A percentile compares a stretch with the other conserved stretches of the same genome.
Conservation (phyloP, 2,113 vertebrate genomes). For the Phyllostomus discolor region DNA sequence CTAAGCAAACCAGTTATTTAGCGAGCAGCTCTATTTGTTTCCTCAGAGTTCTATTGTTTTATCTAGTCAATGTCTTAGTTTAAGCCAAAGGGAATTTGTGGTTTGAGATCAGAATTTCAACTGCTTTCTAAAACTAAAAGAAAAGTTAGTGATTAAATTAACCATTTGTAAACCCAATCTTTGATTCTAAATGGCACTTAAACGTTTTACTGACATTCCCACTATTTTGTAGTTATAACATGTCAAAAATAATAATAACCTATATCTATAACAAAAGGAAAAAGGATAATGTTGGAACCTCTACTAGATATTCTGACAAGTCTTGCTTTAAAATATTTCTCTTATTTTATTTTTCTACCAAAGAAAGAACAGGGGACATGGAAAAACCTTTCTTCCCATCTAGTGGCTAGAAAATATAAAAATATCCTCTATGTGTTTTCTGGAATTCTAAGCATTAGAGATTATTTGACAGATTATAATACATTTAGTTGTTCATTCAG, state of each 20-base stretch:
- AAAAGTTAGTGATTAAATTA: neutral
- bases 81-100: conserved; percentile 46
- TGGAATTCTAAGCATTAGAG: neutral
- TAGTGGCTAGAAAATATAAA: conserved; percentile 67
- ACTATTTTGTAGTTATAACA: neutral
- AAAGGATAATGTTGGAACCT: neutral
- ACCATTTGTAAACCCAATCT: neutral
- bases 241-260: neutral
- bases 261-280: neutral
- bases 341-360: conserved; percentile 18
- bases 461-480: neutral
- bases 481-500: neutral
- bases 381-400: conserved; percentile 52
- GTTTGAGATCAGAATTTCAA: conserved; percentile 39
- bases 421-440: neutral
- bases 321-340: conserved; percentile 24
- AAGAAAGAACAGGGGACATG: neutral
- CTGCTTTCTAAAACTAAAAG: conserved; percentile 45
- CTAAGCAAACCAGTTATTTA: conserved; percentile 29
- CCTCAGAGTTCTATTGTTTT: conserved; percentile 32
- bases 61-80: conserved; percentile 5
- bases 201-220: neutral
- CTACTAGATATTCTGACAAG: conserved; percentile 24
- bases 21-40: conserved; percentile 35
- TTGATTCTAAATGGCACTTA: neutral